Evolutionary conservation across 2,797 vertebrate species (phyloP).

Genomic region (Staurois parvus): DNA sequence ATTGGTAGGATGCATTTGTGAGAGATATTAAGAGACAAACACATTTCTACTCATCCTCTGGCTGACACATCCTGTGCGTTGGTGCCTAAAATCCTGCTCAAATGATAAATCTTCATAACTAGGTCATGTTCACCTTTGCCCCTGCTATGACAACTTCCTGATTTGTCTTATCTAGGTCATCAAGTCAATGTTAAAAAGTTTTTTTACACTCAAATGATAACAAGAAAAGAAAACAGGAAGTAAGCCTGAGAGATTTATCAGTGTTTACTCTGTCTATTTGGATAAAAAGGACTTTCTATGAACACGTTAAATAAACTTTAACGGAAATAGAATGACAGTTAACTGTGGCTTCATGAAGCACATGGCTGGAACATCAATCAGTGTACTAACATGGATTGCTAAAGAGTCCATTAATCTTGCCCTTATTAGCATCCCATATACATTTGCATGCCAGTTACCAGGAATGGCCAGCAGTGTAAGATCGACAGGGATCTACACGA

Average conservation of each 20-base stretch:
- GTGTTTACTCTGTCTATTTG: constrained; percentile 24
- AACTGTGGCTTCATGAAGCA: neutral
- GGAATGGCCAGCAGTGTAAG: too few relatives aligned
- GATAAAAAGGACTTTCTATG: constrained; percentile 41
- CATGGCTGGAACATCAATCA: neutral
- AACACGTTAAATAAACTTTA: neutral
- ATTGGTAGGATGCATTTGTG: neutral
- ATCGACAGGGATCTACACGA: too few relatives aligned
- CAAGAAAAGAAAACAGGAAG: constrained; percentile 58
- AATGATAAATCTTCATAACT: constrained; percentile 31
- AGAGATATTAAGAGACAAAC: too few relatives aligned
- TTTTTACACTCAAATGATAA: constrained; percentile 44
- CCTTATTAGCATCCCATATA: too few relatives aligned
- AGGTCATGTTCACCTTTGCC: constrained; percentile 20
- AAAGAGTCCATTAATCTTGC: too few relatives aligned
- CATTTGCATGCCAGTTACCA: too few relatives aligned
- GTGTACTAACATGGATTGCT: too few relatives aligned
- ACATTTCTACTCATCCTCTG: neutral
- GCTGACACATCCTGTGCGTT: constrained; percentile 33
- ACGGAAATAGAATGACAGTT: neutral
- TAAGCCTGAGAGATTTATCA: constrained; percentile 31
- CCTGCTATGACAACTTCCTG: constrained; percentile 32
- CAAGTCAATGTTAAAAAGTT: constrained; percentile 32
- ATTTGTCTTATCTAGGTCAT: constrained; percentile 49
- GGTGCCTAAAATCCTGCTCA: constrained; percentile 25